phyloP scores from a whole-genome alignment of 2,888 invertebrate species.

The Sminthurides aquaticus region DNA sequence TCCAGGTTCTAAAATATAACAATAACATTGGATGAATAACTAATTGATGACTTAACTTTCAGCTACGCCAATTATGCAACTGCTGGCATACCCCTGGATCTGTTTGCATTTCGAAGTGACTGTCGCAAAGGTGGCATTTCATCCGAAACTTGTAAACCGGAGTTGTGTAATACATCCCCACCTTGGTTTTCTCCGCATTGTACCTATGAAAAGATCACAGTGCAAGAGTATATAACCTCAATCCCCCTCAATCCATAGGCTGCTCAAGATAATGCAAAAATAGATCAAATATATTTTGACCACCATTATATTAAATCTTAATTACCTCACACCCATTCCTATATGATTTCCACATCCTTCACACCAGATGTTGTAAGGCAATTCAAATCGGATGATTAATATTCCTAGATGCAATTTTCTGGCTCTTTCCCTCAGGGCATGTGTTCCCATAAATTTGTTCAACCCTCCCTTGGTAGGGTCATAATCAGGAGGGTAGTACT shows the following conservation, averaged over 20 bases:
- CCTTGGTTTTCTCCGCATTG: constrained; percentile 84
- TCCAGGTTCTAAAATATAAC: constrained; percentile 75
- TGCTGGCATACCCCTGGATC: constrained; percentile 82
- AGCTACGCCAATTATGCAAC: no score
- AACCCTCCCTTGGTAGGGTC: constrained; percentile 89
- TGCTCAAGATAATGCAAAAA: no score
- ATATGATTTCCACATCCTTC: constrained; percentile 96
- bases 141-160: constrained; percentile 96
- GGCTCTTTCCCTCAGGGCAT: constrained; percentile 91
- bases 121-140: constrained; percentile 97
- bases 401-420: constrained; percentile 93
- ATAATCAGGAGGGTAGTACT: constrained; percentile 98
- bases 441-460: constrained; percentile 85
- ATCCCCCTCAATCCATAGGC: background rate
- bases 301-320: no score
- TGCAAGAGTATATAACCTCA: background rate
- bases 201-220: constrained; percentile 61
- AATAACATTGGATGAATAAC: constrained; percentile 4
- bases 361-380: constrained; percentile 99
- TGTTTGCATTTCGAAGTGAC: constrained; percentile 95
- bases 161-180: constrained; percentile 97
- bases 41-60: background rate
- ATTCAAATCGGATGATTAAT: constrained; percentile 92
- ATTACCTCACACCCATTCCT: constrained; percentile 89
- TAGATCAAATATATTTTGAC: no score